Conservation (phyloP, 2,888 invertebrate genomes). For the Syrista parreyssii region DNA sequence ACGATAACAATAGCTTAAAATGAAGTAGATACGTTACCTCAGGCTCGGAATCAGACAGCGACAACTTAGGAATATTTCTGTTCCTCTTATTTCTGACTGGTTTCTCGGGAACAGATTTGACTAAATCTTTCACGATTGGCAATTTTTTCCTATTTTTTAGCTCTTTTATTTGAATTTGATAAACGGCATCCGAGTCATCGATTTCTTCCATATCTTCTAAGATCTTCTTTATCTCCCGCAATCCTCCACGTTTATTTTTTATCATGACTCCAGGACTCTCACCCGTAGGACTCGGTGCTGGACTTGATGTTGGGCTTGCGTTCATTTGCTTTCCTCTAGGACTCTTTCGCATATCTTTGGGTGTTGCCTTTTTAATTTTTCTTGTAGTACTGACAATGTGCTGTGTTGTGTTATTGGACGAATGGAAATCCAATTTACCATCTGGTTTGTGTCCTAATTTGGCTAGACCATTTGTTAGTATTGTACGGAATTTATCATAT, state of each 20-base stretch:
- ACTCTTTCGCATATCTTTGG: slow-evolving; percentile 23
- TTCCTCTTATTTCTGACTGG: slow-evolving; percentile 20
- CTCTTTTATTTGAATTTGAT: slow-evolving; percentile 55
- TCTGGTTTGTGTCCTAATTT: slow-evolving; percentile 70
- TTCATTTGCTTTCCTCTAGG: slow-evolving; percentile 15
- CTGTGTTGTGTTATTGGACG: slow-evolving; percentile 15
- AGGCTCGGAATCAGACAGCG: slow-evolving; percentile 42
- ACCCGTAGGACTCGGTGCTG: neutral
- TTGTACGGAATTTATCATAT: slow-evolving; percentile 76
- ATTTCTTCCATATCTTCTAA: slow-evolving; percentile 43
- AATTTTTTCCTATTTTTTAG: slow-evolving; percentile 35
- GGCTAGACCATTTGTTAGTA: slow-evolving; percentile 76
- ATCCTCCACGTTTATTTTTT: slow-evolving; percentile 50
- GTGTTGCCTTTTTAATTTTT: slow-evolving; percentile 18
- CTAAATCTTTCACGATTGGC: slow-evolving; percentile 4
- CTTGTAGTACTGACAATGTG: slow-evolving; percentile 4
- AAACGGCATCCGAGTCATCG: slow-evolving; percentile 53
- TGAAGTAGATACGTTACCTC: slow-evolving; percentile 38
- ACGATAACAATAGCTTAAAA: slow-evolving; percentile 3
- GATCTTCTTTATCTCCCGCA: slow-evolving; percentile 44
- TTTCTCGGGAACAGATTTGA: slow-evolving; percentile 6
- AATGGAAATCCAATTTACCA: slow-evolving; percentile 73
- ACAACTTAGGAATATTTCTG: slow-evolving; percentile 18
- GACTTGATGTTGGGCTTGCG: neutral
- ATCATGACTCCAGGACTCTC: slow-evolving; percentile 51